Percentiles rank a stretch among this genome's conserved stretches.
These are phyloP conservation scores for silkworm (Bombyx mori) DNA, from an alignment of 1,140 invertebrate species.

Conservation along the genomic window ASM3026992v2 NC_085107.1:6422501-6423000, in stretches of 20 bases:
- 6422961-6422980: no score
- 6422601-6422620: background rate
- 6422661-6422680: conserved; percentile 51
- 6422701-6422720: conserved; percentile 43
- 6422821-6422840: conserved; percentile 15
- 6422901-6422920: no score
- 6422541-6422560: no score
- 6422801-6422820: conserved; percentile 29
- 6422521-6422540: no score
- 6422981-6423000: no score
- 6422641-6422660: conserved; percentile 48
- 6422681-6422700: conserved; percentile 50
- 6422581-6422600: background rate
- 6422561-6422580: no score
- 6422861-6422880: conserved; percentile 29
- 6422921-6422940: no score
- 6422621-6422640: background rate
- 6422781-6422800: conserved; percentile 28
- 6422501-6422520: no score
- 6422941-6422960: no score
- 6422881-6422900: conserved; percentile 12
- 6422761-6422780: conserved; percentile 13
- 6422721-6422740: conserved; percentile 46
- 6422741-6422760: conserved; percentile 20
- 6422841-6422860: conserved; percentile 16